Conservation (phyloP, 2,113 vertebrate species). For the Pituophis catenifer region DNA sequence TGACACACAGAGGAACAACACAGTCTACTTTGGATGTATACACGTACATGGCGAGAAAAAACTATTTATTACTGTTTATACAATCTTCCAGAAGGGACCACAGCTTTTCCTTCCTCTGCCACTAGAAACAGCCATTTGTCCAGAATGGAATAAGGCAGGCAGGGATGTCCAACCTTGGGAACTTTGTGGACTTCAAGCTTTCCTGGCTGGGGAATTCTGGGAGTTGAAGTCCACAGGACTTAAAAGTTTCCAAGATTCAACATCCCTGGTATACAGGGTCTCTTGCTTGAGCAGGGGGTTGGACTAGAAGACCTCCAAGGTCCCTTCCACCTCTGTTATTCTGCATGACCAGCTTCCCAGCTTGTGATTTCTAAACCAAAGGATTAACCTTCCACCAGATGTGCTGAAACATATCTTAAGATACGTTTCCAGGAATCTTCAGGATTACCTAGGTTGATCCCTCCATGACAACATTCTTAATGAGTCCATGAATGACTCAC, state of each 20-base stretch:
- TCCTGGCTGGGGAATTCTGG: not conserved
- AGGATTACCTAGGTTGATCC: not conserved
- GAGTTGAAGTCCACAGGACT: not conserved
- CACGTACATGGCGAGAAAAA: no score
- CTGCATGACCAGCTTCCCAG: not conserved
- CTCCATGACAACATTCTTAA: not conserved
- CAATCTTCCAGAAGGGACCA: not conserved
- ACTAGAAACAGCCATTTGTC: not conserved
- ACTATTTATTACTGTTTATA: not conserved
- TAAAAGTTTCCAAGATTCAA: not conserved
- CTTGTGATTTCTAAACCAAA: not conserved
- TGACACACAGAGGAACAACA: no score
- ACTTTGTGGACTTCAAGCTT: not conserved
- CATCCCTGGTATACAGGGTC: not conserved
- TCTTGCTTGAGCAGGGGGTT: not conserved
- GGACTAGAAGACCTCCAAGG: not conserved
- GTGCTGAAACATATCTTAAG: not conserved
- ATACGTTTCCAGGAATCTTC: not conserved
- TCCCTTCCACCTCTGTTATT: not conserved
- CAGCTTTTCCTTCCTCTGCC: not conserved
- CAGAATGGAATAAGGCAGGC: no score
- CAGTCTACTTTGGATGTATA: no score
- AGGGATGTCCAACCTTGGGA: not conserved
- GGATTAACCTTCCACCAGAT: not conserved
- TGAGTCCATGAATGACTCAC: not conserved